Conservation (phyloP, 2,888 invertebrate genomes). For the Prionchulus punctatus region DNA sequence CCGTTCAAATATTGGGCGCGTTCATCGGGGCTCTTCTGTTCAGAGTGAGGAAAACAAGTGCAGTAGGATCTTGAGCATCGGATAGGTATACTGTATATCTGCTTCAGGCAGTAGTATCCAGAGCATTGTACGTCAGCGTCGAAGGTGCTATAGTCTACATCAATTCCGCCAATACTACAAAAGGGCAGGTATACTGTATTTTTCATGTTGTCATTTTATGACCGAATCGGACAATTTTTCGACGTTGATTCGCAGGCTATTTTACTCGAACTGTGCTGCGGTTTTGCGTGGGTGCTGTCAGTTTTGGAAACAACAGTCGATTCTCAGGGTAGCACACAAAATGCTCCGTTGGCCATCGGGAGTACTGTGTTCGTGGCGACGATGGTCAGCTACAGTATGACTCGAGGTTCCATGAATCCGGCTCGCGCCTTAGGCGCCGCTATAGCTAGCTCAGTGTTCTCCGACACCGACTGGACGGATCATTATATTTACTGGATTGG, state of each 20-base stretch:
- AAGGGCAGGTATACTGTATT: not conserved
- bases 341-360: not conserved
- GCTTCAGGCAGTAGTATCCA: too few species aligned
- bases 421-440: not conserved
- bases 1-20: constrained; percentile 27
- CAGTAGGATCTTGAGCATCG: too few species aligned
- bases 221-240: too few species aligned
- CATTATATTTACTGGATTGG: constrained; percentile 9
- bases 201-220: too few species aligned
- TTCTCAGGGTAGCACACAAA: not conserved
- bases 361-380: not conserved
- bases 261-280: not conserved
- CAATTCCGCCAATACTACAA: not conserved
- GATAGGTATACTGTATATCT: too few species aligned
- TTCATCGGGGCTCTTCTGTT: constrained; percentile 16
- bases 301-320: not conserved
- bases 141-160: too few species aligned
- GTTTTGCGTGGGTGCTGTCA: not conserved
- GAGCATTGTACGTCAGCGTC: too few species aligned
- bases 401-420: not conserved
- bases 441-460: not conserved
- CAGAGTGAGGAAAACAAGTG: constrained; percentile 14
- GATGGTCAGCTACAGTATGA: not conserved
- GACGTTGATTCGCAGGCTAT: not conserved
- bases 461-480: not conserved